A percentile compares a stretch with the other conserved stretches of the same genome.
Conservation (phyloP, 2,113 vertebrate genomes). For the Thinocorus orbignyianus region DNA sequence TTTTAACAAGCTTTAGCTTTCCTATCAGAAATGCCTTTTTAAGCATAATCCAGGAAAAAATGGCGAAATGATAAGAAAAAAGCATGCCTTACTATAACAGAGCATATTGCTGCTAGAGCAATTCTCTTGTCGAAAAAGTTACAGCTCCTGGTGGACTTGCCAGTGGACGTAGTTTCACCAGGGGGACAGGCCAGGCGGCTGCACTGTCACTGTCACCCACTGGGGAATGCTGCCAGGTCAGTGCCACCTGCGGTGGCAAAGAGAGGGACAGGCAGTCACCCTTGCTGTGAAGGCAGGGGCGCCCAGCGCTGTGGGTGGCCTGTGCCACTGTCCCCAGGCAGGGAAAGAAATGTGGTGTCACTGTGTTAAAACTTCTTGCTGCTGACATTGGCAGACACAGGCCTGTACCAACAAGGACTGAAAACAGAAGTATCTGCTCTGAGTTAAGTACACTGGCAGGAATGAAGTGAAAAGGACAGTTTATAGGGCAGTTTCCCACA, state of each 20-base stretch:
- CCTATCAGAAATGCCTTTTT: neutral
- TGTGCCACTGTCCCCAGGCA: neutral
- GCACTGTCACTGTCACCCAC: accelerated
- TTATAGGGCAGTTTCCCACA: neutral
- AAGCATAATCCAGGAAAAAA: neutral
- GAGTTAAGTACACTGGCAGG: neutral
- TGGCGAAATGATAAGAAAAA: neutral
- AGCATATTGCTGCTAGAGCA: neutral
- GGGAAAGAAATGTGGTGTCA: neutral
- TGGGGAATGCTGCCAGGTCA: accelerated
- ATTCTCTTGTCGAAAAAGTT: neutral
- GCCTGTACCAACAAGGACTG: neutral
- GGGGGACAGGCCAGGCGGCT: too few species aligned
- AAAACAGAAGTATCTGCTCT: neutral
- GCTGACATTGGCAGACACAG: neutral
- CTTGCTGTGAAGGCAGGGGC: neutral
- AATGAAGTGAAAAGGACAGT: neutral
- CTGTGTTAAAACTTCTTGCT: neutral
- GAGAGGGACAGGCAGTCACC: accelerated
- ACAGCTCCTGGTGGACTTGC: neutral
- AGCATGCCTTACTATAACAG: neutral
- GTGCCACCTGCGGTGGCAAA: accelerated
- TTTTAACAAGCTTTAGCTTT: neutral
- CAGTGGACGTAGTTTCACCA: neutral
- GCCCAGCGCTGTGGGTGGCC: neutral